A percentile compares a stretch with the other conserved stretches of the same genome.
Evolutionary conservation across 2,888 invertebrate species (phyloP).

Genomic region (Melanophora roralis): DNA sequence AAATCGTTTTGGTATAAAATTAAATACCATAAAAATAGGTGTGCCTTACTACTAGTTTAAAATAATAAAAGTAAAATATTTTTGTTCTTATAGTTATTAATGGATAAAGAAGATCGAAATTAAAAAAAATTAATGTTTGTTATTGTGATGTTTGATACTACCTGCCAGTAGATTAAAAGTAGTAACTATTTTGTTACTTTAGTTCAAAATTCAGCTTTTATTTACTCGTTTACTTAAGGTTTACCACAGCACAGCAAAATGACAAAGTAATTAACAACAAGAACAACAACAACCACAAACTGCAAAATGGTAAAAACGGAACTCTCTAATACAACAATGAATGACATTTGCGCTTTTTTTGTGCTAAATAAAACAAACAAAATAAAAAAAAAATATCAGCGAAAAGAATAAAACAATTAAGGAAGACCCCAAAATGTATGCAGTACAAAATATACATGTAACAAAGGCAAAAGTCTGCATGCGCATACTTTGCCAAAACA

Average conservation of each 20-base stretch:
- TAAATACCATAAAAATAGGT: too few species aligned
- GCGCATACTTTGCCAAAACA: slow-evolving; percentile 38
- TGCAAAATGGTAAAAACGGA: slow-evolving; percentile 64
- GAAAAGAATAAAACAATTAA: slow-evolving; percentile 51
- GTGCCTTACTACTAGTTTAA: too few species aligned
- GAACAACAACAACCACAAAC: slow-evolving; percentile 52
- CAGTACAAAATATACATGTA: slow-evolving; percentile 14
- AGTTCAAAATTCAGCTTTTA: too few species aligned
- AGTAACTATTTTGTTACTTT: too few species aligned
- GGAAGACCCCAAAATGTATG: slow-evolving; percentile 56
- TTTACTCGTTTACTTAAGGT: too few species aligned
- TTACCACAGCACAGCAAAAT: slow-evolving; percentile 34
- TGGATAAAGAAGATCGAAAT: too few species aligned
- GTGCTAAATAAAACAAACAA: slow-evolving; percentile 64
- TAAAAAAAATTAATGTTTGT: too few species aligned
- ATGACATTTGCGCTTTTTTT: slow-evolving; percentile 73
- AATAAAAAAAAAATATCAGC: background rate
- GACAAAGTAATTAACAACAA: slow-evolving; percentile 51
- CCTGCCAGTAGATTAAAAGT: too few species aligned
- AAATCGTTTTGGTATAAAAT: too few species aligned
- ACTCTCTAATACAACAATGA: slow-evolving; percentile 72
- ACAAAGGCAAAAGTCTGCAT: background rate
- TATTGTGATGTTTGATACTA: too few species aligned
- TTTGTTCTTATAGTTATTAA: too few species aligned
- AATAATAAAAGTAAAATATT: too few species aligned